Evolutionary conservation across 2,888 invertebrate genomes (phyloP).

Genomic region (Chloroclysta siterata): DNA sequence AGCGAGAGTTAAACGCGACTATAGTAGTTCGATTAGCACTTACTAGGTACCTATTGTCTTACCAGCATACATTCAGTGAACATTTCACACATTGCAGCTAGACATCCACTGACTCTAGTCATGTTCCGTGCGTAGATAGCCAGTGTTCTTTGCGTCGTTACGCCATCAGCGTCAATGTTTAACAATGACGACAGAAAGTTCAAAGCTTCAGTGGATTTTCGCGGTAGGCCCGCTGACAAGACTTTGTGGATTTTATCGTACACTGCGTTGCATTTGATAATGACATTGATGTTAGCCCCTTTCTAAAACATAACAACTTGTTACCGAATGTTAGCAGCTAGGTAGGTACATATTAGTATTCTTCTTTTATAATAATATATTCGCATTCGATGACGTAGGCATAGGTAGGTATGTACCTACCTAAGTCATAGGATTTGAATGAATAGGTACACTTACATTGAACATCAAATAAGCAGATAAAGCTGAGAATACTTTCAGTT

Average conservation of each 20-base stretch:
- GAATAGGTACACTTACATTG: constrained; percentile 55
- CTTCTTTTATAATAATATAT: no score
- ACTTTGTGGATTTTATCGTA: constrained; percentile 61
- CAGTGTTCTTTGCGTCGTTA: constrained; percentile 46
- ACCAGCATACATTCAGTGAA: constrained; percentile 68
- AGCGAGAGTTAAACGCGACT: no score
- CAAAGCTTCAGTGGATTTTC: constrained; percentile 55
- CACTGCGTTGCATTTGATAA: constrained; percentile 58
- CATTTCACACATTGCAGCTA: constrained; percentile 62
- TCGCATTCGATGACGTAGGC: no score
- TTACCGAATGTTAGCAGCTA: no score
- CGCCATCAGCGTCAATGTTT: constrained; percentile 46
- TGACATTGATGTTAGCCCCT: constrained; percentile 48
- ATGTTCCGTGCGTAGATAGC: constrained; percentile 60
- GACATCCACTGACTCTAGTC: constrained; percentile 69
- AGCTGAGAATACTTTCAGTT: constrained; percentile 61
- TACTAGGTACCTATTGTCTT: constrained; percentile 28
- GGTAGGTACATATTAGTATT: no score
- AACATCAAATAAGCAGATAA: constrained; percentile 59
- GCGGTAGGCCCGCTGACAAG: constrained; percentile 52
- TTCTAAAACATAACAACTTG: constrained; percentile 46
- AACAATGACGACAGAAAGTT: constrained; percentile 66
- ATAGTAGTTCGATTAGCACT: no score
- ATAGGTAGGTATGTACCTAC: no score
- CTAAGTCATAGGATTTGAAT: no score